phyloP scores from a whole-genome alignment of 2,888 invertebrate species.

The Eudasyphora cyanicolor region DNA sequence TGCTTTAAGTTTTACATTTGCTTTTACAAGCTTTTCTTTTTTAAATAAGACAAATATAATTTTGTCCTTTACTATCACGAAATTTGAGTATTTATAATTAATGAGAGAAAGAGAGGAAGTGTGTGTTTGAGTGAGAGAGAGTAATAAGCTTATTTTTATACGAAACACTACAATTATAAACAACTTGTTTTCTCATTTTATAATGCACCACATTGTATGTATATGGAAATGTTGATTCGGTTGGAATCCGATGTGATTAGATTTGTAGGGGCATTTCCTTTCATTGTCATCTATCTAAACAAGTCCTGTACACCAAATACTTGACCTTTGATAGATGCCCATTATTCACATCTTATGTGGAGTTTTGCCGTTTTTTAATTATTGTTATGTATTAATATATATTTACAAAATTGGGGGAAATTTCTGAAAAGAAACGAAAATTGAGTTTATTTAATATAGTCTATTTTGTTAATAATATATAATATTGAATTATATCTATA shows the following conservation, averaged over 20 bases:
- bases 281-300: background rate
- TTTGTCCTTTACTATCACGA: constrained; percentile 78
- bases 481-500: too few relatives aligned
- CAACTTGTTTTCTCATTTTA: too few relatives aligned
- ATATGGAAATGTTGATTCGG: background rate
- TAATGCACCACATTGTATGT: background rate
- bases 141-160: constrained; percentile 39
- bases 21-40: constrained; percentile 15
- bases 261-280: background rate
- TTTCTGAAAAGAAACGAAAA: background rate
- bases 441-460: too few relatives aligned
- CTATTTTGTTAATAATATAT: too few relatives aligned
- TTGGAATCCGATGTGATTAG: background rate
- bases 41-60: constrained; percentile 70
- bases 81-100: constrained; percentile 77
- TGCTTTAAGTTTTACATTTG: constrained; percentile 27
- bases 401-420: constrained; percentile 20
- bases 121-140: constrained; percentile 66
- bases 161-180: constrained; percentile 2
- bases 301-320: constrained; percentile 29
- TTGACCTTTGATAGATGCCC: background rate
- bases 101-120: constrained; percentile 62
- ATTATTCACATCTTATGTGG: background rate
- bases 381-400: background rate
- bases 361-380: constrained; percentile 10